Conservation (phyloP, 2,797 vertebrate genomes). For the Glyptemys insculpta region DNA sequence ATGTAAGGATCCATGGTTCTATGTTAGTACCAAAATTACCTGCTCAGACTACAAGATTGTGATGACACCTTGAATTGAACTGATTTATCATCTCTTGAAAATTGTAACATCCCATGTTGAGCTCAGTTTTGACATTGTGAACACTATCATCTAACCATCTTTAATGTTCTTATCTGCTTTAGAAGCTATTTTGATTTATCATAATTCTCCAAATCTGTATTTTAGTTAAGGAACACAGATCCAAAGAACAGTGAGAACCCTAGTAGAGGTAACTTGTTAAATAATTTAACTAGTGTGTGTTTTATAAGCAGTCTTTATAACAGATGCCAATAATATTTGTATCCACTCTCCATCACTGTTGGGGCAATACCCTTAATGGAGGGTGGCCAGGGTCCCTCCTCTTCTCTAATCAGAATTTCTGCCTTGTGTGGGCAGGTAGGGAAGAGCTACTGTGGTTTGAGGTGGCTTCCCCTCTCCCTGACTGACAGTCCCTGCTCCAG, state of each 20-base stretch:
- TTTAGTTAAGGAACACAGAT: neutral
- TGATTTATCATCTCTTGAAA: neutral
- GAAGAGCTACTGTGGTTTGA: neutral
- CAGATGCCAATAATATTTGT: rapidly evolving
- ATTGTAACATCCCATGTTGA: too few species aligned
- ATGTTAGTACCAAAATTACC: conserved; percentile 29
- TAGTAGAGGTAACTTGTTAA: neutral
- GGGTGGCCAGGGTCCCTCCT: neutral
- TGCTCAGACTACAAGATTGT: neutral
- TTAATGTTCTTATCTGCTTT: conserved; percentile 9
- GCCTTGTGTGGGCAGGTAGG: neutral
- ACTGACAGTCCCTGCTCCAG: neutral
- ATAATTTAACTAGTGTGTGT: neutral
- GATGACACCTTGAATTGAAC: neutral
- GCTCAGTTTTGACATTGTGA: too few species aligned
- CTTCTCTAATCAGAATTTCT: neutral
- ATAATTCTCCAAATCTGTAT: neutral
- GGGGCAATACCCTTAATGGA: neutral
- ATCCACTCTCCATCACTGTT: rapidly evolving
- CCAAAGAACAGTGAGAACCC: neutral
- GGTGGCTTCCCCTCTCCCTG: neutral
- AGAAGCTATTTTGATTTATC: conserved; percentile 23
- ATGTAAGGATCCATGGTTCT: conserved; percentile 18
- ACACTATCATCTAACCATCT: too few species aligned
- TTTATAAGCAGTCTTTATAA: neutral